A percentile compares a stretch with the other conserved stretches of the same genome.
These are phyloP conservation scores for Homarus americanus DNA, from an alignment of 1,140 invertebrate species.

Conservation along the genomic window DNA sequence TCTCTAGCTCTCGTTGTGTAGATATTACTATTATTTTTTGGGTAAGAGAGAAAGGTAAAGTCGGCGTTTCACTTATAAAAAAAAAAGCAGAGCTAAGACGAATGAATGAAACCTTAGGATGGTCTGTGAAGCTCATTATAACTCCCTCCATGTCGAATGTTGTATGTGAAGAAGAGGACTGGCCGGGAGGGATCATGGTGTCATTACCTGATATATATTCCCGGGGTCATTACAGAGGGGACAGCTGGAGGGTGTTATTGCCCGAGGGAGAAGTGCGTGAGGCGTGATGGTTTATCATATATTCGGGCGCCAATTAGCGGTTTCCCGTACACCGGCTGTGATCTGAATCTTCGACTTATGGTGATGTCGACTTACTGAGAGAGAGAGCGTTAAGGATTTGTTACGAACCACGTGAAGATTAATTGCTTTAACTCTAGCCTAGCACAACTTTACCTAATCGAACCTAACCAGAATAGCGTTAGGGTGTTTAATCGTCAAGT, in stretches of 20 bases:
- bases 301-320: background rate
- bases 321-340: background rate
- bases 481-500: no score
- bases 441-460: no score
- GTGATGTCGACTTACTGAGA: no score
- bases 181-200: background rate
- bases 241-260: background rate
- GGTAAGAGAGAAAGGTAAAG: background rate
- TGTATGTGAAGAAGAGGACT: background rate
- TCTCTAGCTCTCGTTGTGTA: background rate
- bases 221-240: background rate
- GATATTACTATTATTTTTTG: background rate
- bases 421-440: no score
- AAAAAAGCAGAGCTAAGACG: background rate
- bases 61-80: background rate
- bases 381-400: no score
- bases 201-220: background rate
- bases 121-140: background rate
- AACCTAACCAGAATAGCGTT: no score
- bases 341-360: no score
- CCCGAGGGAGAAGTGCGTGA: background rate
- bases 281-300: background rate
- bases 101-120: background rate
- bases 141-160: background rate
- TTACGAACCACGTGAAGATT: no score